These are phyloP conservation scores for Octonoba sinensis DNA, from an alignment of 2,888 invertebrate genomes.

Conservation along the genomic window DNA sequence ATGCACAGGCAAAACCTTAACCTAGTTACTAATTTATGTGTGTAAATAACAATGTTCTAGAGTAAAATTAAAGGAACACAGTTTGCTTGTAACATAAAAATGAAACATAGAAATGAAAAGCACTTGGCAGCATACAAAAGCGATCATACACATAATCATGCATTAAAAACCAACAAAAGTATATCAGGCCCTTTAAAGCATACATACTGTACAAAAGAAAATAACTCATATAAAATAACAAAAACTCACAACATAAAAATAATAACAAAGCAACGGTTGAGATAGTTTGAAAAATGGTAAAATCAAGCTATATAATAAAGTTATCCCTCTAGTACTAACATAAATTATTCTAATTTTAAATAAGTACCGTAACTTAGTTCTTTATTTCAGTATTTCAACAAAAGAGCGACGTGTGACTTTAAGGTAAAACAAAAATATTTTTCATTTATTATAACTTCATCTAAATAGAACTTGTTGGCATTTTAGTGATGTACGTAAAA, in stretches of 20 bases:
- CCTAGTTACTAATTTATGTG: background rate
- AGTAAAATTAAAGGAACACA: constrained; percentile 22
- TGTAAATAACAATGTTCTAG: too few species aligned
- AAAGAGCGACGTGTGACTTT: too few species aligned
- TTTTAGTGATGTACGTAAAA: too few species aligned
- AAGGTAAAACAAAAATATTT: too few species aligned
- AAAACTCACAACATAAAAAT: constrained; percentile 38
- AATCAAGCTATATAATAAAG: too few species aligned
- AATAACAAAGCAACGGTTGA: constrained; percentile 39
- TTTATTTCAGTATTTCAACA: too few species aligned
- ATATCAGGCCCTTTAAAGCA: background rate
- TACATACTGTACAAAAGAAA: constrained; percentile 34
- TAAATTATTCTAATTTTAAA: too few species aligned
- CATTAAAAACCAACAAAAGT: constrained; percentile 29
- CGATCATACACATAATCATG: constrained; percentile 39
- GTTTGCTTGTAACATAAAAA: constrained; percentile 15
- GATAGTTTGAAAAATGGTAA: constrained; percentile 1
- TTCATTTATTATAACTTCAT: too few species aligned
- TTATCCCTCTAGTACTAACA: too few species aligned
- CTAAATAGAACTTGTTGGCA: too few species aligned
- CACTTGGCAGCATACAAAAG: constrained; percentile 26
- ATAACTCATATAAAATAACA: constrained; percentile 42
- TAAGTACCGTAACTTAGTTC: too few species aligned
- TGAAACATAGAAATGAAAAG: constrained; percentile 40
- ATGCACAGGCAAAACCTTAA: background rate